Evolutionary conservation across 2,797 vertebrate genomes (phyloP).

Genomic region (Helarctos malayanus): DNA sequence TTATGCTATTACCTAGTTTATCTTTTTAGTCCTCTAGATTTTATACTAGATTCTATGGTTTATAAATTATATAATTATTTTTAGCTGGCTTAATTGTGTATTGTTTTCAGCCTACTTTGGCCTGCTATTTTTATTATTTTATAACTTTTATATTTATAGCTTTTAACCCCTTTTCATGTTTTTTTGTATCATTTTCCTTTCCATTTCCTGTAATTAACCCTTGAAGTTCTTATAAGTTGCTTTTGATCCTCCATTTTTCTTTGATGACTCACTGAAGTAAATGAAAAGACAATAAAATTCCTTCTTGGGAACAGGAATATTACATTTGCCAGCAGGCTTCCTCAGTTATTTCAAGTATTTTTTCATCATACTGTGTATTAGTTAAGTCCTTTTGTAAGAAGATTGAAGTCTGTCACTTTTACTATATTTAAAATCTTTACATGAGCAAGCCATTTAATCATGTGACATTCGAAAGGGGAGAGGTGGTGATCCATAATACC

Average conservation of each 20-base stretch:
- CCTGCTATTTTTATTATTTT: conserved; percentile 5
- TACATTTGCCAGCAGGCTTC: neutral
- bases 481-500: neutral
- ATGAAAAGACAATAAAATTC: neutral
- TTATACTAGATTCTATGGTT: neutral
- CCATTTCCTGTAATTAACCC: neutral
- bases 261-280: neutral
- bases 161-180: neutral
- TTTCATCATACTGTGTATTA: neutral
- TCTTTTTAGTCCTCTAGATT: neutral
- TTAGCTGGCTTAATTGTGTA: neutral
- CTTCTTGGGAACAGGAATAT: neutral
- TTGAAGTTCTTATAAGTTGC: neutral
- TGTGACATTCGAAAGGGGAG: neutral
- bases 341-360: neutral
- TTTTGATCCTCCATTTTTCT: neutral
- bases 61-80: neutral
- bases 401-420: neutral
- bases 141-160: neutral
- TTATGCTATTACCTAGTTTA: neutral
- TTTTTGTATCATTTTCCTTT: neutral
- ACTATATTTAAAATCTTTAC: neutral
- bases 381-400: neutral
- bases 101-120: neutral
- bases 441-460: neutral